Evolutionary conservation across 2,797 vertebrate species (phyloP).

Genomic region (Myripristis jacobus): DNA sequence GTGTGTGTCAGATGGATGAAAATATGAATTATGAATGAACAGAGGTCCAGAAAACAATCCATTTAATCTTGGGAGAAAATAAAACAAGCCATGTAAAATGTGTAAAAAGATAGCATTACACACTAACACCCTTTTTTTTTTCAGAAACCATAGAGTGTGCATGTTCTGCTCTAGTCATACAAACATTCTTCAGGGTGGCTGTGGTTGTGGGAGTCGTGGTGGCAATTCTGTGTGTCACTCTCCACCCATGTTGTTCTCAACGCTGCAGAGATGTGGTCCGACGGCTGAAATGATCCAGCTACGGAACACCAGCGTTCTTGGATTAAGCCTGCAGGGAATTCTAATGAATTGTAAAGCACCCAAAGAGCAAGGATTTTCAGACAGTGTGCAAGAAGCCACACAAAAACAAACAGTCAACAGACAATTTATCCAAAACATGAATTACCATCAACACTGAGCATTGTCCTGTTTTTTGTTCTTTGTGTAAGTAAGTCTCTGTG

Average conservation of each 20-base stretch:
- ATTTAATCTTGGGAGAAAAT: background rate
- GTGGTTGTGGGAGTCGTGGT: conserved; percentile 15
- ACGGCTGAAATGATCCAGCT: conserved; percentile 62
- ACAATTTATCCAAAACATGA: conserved; percentile 32
- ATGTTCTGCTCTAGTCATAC: conserved; percentile 3
- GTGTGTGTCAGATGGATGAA: background rate
- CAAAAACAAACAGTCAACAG: conserved; percentile 22
- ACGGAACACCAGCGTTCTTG: conserved; percentile 57
- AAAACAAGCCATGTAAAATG: background rate
- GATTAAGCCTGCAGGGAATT: conserved; percentile 61
- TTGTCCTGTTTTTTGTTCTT: background rate
- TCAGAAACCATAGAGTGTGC: too few species aligned
- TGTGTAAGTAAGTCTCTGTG: background rate
- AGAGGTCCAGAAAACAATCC: background rate
- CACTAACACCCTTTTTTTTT: too few species aligned
- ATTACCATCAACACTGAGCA: conserved; percentile 10
- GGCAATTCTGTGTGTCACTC: conserved; percentile 31
- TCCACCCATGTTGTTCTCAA: conserved; percentile 44
- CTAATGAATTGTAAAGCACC: conserved; percentile 59
- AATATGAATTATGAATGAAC: background rate
- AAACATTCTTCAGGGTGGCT: background rate
- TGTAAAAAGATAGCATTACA: background rate
- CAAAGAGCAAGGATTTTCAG: conserved; percentile 51
- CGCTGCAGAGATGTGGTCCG: conserved; percentile 53
- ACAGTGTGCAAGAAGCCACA: conserved; percentile 29